A percentile compares a stretch with the other conserved stretches of the same genome.
Conservation (phyloP, 2,797 vertebrate species). For the Linurgus olivaceus region DNA sequence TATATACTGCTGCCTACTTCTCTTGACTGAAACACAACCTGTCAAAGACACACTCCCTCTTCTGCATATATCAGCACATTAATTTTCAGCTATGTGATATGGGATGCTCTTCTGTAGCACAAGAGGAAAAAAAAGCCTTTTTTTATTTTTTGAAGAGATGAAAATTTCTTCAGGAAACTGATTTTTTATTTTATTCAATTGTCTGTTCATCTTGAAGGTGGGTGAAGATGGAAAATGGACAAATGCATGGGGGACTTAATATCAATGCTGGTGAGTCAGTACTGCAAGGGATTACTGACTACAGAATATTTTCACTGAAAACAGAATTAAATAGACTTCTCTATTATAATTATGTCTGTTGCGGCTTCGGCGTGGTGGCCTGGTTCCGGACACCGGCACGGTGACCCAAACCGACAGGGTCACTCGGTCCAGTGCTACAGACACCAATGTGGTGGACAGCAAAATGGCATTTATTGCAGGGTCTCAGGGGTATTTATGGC, state of each 20-base stretch:
- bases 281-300: neutral
- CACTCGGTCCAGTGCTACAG: no score
- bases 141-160: neutral
- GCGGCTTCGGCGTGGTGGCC: no score
- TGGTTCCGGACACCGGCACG: no score
- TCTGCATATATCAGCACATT: neutral
- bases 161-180: neutral
- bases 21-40: neutral
- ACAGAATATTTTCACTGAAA: conserved; percentile 2
- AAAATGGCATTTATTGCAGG: no score
- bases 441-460: no score
- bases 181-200: neutral
- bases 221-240: neutral
- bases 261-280: neutral
- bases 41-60: neutral
- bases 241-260: neutral
- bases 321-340: neutral
- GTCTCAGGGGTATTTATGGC: no score
- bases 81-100: neutral
- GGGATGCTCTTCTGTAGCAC: neutral
- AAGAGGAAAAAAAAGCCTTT: neutral
- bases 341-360: conserved; percentile 2
- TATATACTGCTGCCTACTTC: neutral
- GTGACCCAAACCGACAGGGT: no score
- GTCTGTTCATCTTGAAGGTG: neutral